Base-by-base conservation (phyloP, 2,888 invertebrate genomes). In the Dione vanillae region DNA sequence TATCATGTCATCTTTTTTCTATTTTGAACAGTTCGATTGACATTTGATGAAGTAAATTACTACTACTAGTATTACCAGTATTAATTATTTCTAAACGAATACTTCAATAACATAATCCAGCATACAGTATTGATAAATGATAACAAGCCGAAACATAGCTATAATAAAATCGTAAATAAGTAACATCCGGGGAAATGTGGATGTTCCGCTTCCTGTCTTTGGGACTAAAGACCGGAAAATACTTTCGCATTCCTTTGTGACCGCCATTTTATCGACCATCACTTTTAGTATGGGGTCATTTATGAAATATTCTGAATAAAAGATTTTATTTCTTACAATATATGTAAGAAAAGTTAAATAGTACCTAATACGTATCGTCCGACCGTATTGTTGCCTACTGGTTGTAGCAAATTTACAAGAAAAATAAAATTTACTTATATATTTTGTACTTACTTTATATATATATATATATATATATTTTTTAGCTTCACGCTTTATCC, bases 131-230 rank as follows among this genome's bases (percentile, higher is more conserved):
- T 20, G 43, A 2, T 11, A n/a, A n/a, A 43, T 19, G 11, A 40
- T 0, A 14, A n/a, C 9, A 61, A 43, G 20, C 10, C 14, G 47
- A 14, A 37, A 37, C 10, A 37, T 37, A 40, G 11, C 16, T 6
- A 3, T 35, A 62, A 68, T 10, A 52, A 45, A 27, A 61, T 0
- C n/a, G 14, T 52, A 16, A 14, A 35, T 43, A 35, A 45, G 11
- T 19, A 45, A n/a, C 51, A 41, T 68, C 52, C n/a, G 68, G 45
- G 19, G 10, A 68, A 59, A 62, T 45, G 45, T 52, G 52, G 45
- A 68, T 52, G 37, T 62, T 62, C 61, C 35, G 16, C 41, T 68
- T 62, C 61, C 51, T 51, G 56, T 49, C 49, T 43, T 52, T 43
- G 2, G 20, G 59, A 35, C 51, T 51, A 43, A 61, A 37, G 52